A percentile compares a stretch with the other conserved stretches of the same genome.
phyloP scores from a whole-genome alignment of 2,113 vertebrate species.

The Ginglymostoma cirratum region DNA sequence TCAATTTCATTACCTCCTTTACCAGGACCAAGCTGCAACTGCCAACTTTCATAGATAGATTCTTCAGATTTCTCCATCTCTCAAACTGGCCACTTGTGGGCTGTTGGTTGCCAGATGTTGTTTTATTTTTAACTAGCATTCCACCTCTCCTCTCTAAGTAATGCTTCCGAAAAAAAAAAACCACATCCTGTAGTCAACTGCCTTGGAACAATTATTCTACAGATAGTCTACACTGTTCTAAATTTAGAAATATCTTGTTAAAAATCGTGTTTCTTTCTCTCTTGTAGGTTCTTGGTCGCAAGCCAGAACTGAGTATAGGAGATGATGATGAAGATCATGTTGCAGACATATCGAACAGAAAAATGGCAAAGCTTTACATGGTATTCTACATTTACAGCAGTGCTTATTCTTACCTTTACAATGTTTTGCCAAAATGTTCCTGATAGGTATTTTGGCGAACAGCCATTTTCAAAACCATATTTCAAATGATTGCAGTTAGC shows the following conservation, averaged over 20 bases:
- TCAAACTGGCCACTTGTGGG: background rate
- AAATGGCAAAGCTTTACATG: constrained; percentile 79
- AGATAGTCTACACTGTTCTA: background rate
- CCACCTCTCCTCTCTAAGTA: background rate
- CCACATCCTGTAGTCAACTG: background rate
- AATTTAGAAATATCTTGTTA: constrained; percentile 14
- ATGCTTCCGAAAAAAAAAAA: background rate
- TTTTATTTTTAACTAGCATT: background rate
- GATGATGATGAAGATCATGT: constrained; percentile 59
- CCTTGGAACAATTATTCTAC: background rate
- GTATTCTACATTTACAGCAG: constrained; percentile 48
- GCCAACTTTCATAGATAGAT: background rate
- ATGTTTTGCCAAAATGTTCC: background rate
- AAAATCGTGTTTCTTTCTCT: constrained; percentile 38
- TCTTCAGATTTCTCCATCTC: background rate
- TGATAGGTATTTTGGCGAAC: background rate
- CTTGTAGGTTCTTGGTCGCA: constrained; percentile 70
- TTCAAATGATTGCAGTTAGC: background rate
- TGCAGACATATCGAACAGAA: constrained; percentile 78
- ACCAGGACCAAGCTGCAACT: background rate
- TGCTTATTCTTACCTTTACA: background rate
- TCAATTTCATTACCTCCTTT: background rate
- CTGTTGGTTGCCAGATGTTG: background rate
- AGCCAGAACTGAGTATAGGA: constrained; percentile 59
- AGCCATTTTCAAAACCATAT: background rate